Conservation (phyloP, 2,888 invertebrate species). For the Drosophila seclusa region DNA sequence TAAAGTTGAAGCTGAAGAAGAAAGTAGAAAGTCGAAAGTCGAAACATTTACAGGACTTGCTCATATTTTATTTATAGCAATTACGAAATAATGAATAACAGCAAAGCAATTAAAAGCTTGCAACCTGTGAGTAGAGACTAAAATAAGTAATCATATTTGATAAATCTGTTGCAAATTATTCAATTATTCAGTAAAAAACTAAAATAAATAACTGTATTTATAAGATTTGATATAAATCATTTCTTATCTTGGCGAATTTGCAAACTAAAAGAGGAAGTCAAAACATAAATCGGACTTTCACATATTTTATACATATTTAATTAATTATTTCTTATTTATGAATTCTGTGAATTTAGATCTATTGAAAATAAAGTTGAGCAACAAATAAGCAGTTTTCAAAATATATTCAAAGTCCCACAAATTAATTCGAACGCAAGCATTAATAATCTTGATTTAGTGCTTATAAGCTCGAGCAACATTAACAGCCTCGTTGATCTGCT, state of each 20-base stretch:
- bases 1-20: background rate
- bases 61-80: background rate
- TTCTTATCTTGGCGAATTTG: background rate
- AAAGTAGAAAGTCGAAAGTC: background rate
- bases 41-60: background rate
- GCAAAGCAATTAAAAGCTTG: slow-evolving; percentile 10
- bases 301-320: background rate
- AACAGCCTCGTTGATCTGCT: background rate
- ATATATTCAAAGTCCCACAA: background rate
- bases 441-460: background rate
- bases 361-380: background rate
- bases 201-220: background rate
- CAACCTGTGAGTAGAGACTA: slow-evolving; percentile 13
- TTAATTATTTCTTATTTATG: background rate
- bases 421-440: slow-evolving; percentile 1
- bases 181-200: background rate
- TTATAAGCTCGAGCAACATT: background rate
- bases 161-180: no score
- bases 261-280: background rate
- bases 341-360: background rate
- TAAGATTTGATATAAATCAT: background rate
- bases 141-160: background rate
- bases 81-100: slow-evolving; percentile 1
- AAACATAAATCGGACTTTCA: background rate
- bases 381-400: background rate